A percentile compares a stretch with the other conserved stretches of the same genome.
Conservation (phyloP, 2,797 vertebrate genomes). For the Syngnathus rostellatus region DNA sequence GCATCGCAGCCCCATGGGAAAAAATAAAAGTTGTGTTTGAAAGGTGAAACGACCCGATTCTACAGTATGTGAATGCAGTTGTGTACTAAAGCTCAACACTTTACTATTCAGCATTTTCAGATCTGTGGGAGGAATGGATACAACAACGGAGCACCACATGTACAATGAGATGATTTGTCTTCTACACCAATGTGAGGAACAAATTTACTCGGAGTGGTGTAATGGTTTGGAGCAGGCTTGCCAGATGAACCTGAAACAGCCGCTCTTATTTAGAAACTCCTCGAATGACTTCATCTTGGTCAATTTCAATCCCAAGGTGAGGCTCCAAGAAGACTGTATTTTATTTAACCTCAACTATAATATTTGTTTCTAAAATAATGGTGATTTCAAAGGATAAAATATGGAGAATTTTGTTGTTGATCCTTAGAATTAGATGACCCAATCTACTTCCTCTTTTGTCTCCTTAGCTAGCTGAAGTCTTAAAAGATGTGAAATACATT, state of each 20-base stretch:
- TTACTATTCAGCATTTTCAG: constrained; percentile 32
- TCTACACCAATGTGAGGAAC: constrained; percentile 67
- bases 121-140: constrained; percentile 50
- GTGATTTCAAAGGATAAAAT: too few species aligned
- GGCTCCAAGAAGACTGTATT: not conserved
- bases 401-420: too few species aligned
- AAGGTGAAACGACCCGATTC: constrained; percentile 9
- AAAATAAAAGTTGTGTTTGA: constrained; percentile 59
- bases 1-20: constrained; percentile 69
- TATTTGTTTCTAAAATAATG: not conserved
- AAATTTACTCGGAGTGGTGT: constrained; percentile 69
- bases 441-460: constrained; percentile 8
- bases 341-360: not conserved
- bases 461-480: constrained; percentile 65
- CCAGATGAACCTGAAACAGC: constrained; percentile 73
- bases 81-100: not conserved
- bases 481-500: constrained; percentile 79
- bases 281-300: constrained; percentile 66
- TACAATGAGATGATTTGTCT: constrained; percentile 68
- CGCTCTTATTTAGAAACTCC: constrained; percentile 64
- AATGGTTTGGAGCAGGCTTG: constrained; percentile 64
- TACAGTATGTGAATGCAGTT: not conserved
- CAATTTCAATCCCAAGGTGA: constrained; percentile 77
- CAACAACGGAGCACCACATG: constrained; percentile 58
- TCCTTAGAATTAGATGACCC: too few species aligned